phyloP scores from a whole-genome alignment of 1,140 invertebrate genomes.

The Hermetia illucens region DNA sequence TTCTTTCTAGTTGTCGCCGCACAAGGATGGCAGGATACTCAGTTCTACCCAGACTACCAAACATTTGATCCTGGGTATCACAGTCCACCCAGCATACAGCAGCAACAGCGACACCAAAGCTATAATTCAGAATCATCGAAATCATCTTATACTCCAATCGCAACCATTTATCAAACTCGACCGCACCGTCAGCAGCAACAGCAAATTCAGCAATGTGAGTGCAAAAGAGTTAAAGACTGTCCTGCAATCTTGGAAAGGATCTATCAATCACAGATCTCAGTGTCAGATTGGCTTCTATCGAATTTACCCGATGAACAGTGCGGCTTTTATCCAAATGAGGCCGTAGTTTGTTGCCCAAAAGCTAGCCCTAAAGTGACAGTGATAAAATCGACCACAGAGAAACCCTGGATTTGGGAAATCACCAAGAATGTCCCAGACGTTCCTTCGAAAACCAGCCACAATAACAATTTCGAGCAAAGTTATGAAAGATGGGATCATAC shows the following conservation, averaged over 20 bases:
- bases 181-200: no score
- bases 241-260: neutral
- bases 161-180: no score
- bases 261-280: neutral
- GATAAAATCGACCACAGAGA: neutral
- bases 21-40: no score
- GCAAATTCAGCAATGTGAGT: constrained; percentile 1
- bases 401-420: constrained; percentile 5
- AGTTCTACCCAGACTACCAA: no score
- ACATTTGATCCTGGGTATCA: no score
- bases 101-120: no score
- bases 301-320: constrained; percentile 12
- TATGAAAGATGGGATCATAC: neutral
- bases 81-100: no score
- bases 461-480: neutral
- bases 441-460: neutral
- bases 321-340: constrained; percentile 24
- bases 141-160: no score
- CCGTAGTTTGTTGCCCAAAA: constrained; percentile 29
- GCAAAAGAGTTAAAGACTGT: constrained; percentile 2
- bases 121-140: no score
- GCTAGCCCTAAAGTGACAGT: neutral
- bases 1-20: no score
- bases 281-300: neutral
- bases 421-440: neutral